Conservation (phyloP, 2,113 vertebrate species). For the Sylvietta virens region DNA sequence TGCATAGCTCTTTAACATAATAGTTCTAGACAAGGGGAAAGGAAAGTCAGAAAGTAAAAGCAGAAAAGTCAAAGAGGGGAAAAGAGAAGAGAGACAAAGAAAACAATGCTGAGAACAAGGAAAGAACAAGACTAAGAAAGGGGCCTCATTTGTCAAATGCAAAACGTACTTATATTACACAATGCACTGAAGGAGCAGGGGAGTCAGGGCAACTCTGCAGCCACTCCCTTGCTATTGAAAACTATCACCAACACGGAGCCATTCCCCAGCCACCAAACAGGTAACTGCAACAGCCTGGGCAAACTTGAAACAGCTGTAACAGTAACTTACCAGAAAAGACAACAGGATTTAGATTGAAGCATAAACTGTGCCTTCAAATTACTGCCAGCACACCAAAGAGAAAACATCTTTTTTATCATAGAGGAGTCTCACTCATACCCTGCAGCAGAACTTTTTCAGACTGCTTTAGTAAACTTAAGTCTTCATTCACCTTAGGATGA, state of each 20-base stretch:
- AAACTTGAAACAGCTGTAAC: not conserved
- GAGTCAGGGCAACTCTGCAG: not conserved
- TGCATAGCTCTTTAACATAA: not conserved
- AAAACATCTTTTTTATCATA: not conserved
- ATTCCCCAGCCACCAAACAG: not conserved
- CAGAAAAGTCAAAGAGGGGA: not conserved
- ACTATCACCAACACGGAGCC: not conserved
- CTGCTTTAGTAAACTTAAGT: not conserved
- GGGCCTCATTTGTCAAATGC: not conserved
- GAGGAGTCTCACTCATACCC: not conserved
- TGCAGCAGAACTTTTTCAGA: not conserved
- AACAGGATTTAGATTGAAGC: not conserved
- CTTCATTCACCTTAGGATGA: not conserved
- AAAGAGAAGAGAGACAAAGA: not conserved
- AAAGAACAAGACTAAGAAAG: not conserved
- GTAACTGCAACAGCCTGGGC: not conserved
- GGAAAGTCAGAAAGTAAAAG: not conserved
- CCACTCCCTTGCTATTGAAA: not conserved
- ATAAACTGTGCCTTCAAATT: not conserved
- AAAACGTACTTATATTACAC: not conserved
- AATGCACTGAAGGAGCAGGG: not conserved
- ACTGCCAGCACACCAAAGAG: not conserved
- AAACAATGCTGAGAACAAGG: not conserved
- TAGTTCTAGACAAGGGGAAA: slow-evolving; percentile 17
- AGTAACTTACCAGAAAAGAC: not conserved